Base-by-base conservation (phyloP, 2,888 invertebrate genomes). In the Apocheima hispidaria region DNA sequence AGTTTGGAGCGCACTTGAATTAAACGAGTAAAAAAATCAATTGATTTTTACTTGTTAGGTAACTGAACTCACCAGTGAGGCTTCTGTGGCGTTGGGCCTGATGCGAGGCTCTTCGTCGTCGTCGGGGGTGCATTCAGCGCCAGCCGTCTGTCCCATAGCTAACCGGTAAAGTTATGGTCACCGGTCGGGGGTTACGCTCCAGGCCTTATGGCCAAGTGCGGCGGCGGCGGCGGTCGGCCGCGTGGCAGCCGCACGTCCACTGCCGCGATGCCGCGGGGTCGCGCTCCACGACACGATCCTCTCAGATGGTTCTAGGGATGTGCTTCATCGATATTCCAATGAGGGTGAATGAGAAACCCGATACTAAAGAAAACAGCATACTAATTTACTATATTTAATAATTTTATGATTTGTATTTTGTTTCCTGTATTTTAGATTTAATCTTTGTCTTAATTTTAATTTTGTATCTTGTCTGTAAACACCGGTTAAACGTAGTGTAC, bases 21-120 rank as follows among this genome's bases (percentile, higher is more conserved):
- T 6, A n/a, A 23, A 23, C 43, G 23, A 23, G 38, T 38, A 20
- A 38, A 10, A 38, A 38, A 20, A 28, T 44, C 44, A 28, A 44
- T 43, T 20, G 44, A 21, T 41, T 21, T 16, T 7, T 20, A 56
- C 23, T 48, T 44, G 56, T 67, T 66, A 69, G 44, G 38, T 60
- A 69, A 28, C n/a, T 14, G 38, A 33, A 81, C 94, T 92, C 74
- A 94, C 94, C 90, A 94, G 76, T 58, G 93, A 94, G 64, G 83
- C 86, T 69, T 93, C 93, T 1, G 93, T 90, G 30, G 93, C 91
- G 67, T 93, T 91, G 60, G 87, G 86, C 56, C 86, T 88, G 70
- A 93, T 93, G 77, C 92, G 93, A 52, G 94, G 93, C 71, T 93
- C 92, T 60, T 93, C 93, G 59, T 93, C 93, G 51, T 93, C 88